These are phyloP conservation scores for Ophioderma brevispina DNA, from an alignment of 35 echinoderm and acorn worm species.

Conservation along the genomic window DNA sequence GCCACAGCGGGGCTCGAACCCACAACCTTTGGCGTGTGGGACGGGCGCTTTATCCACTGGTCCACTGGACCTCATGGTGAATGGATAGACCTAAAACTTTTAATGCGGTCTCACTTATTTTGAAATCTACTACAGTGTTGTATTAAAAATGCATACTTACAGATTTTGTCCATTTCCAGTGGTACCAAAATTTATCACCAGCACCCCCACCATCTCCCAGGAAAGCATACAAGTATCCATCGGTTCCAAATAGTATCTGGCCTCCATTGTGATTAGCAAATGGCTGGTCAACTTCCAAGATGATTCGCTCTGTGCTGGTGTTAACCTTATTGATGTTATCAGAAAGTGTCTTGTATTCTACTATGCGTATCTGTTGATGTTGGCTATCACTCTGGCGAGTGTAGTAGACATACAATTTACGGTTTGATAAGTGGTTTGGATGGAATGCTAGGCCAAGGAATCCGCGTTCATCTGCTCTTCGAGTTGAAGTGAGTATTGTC, in stretches of 20 bases:
- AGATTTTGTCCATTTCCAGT: conserved; percentile 63
- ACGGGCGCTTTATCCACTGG: no score
- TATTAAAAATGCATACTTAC: no score
- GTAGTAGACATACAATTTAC: conserved; percentile 89
- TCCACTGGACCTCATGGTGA: no score
- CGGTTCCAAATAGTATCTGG: conserved; percentile 77
- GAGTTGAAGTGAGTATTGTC: conserved; percentile 35
- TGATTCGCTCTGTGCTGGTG: conserved; percentile 52
- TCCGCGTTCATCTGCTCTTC: conserved; percentile 85
- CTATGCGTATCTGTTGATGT: conserved; percentile 37
- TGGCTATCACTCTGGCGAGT: not conserved
- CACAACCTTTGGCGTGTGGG: no score
- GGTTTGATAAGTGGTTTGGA: conserved; percentile 71
- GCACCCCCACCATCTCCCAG: conserved; percentile 86
- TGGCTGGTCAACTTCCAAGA: conserved; percentile 79
- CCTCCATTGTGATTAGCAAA: conserved; percentile 95
- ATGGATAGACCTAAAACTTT: no score
- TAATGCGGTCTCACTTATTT: no score
- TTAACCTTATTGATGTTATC: conserved; percentile 74
- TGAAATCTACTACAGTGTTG: no score
- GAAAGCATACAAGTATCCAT: conserved; percentile 82
- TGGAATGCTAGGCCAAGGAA: conserved; percentile 93
- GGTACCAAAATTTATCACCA: conserved; percentile 83
- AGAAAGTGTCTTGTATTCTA: conserved; percentile 53
- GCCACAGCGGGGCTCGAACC: no score